Percentiles rank a stretch among this genome's conserved stretches.
Evolutionary conservation across 2,113 vertebrate genomes (phyloP).

Genomic region (Periophthalmodon schlosseri): DNA sequence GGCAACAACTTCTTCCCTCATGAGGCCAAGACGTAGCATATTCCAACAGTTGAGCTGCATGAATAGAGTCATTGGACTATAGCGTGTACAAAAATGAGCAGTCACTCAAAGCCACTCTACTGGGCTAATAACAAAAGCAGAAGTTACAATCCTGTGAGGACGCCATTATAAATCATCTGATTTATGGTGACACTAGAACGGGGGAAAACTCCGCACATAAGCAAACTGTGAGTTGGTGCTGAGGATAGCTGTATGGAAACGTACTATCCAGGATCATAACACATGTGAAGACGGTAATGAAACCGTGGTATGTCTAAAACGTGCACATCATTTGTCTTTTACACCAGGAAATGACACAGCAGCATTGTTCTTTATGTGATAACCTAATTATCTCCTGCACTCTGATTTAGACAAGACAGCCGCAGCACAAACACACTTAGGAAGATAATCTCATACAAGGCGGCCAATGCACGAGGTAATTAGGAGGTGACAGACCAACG

Average conservation of each 20-base stretch:
- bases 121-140: conserved; percentile 62
- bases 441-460: conserved; percentile 56
- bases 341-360: conserved; percentile 24
- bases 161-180: conserved; percentile 73
- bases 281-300: conserved; percentile 39
- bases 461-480: conserved; percentile 45
- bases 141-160: conserved; percentile 64
- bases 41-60: conserved; percentile 25
- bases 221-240: conserved; percentile 61
- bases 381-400: conserved; percentile 65
- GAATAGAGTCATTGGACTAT: conserved; percentile 48
- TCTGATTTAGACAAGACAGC: conserved; percentile 57
- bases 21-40: conserved; percentile 25
- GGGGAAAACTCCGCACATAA: conserved; percentile 72
- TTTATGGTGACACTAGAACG: conserved; percentile 70
- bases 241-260: conserved; percentile 44
- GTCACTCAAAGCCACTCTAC: conserved; percentile 63
- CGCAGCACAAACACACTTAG: conserved; percentile 52
- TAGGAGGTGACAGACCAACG: conserved; percentile 25
- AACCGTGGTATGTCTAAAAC: conserved; percentile 33
- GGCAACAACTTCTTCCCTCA: conserved; percentile 17
- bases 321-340: conserved; percentile 51
- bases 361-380: conserved; percentile 60
- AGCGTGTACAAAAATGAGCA: conserved; percentile 49
- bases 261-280: conserved; percentile 24